phyloP scores from a whole-genome alignment of 2,797 vertebrate species.

The Eutrigla gurnardus region DNA sequence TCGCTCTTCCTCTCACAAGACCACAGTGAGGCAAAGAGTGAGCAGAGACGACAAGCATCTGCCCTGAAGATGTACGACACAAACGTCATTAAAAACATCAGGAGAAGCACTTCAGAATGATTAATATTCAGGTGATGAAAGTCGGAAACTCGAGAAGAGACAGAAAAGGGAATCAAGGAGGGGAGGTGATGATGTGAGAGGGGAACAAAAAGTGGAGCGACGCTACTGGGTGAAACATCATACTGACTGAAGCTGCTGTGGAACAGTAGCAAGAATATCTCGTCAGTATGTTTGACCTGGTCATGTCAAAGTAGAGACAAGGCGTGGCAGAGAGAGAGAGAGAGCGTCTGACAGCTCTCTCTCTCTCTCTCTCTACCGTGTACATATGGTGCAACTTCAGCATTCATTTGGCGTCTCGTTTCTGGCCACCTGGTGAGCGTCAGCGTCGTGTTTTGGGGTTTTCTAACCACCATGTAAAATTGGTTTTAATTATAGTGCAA shows the following conservation, averaged over 20 bases:
- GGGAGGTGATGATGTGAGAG: slow-evolving; percentile 1
- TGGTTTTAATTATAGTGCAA: not conserved
- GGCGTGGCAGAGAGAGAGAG: slow-evolving; percentile 13
- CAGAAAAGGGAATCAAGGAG: not conserved
- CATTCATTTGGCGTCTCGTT: not conserved
- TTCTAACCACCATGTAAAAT: not conserved
- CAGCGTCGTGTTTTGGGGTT: not conserved
- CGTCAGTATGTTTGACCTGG: slow-evolving; percentile 45
- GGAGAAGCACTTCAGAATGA: not conserved
- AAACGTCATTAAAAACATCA: not conserved
- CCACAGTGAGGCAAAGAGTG: not conserved
- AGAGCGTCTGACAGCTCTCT: slow-evolving; percentile 5
- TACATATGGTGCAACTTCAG: not conserved
- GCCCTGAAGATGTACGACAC: not conserved
- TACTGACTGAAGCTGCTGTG: slow-evolving; percentile 39
- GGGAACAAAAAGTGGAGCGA: not conserved
- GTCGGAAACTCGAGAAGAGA: slow-evolving; percentile 15
- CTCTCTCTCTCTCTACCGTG: slow-evolving; percentile 9
- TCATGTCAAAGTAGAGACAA: slow-evolving; percentile 40
- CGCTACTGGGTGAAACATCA: slow-evolving; percentile 33
- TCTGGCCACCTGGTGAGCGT: not conserved
- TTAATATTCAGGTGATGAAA: slow-evolving; percentile 8
- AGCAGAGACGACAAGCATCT: not conserved
- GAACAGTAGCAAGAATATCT: slow-evolving; percentile 41
- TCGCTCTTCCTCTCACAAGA: slow-evolving; percentile 21